phyloP scores from a whole-genome alignment of 2,113 vertebrate genomes.

The Junco hyemalis region DNA sequence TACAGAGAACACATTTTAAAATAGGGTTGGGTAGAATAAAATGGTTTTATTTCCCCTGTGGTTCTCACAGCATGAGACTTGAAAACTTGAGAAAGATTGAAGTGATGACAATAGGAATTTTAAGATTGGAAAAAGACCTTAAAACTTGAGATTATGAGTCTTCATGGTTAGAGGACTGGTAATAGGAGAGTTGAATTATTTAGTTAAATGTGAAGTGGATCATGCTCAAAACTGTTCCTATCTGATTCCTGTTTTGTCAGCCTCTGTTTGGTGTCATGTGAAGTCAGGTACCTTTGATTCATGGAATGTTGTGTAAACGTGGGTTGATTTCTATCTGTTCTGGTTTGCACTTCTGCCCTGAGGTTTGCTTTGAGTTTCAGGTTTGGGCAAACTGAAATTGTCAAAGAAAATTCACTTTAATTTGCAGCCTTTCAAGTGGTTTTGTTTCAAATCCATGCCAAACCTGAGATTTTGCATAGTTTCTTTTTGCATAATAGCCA shows the following conservation, averaged over 20 bases:
- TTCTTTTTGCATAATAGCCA: background rate
- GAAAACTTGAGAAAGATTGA: background rate
- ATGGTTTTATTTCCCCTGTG: background rate
- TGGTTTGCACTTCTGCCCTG: conserved; percentile 17
- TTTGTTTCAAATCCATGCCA: background rate
- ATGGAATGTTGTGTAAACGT: background rate
- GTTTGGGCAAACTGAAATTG: conserved; percentile 23
- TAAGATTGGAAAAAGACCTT: background rate
- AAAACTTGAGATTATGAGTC: background rate
- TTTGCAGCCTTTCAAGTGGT: conserved; percentile 30
- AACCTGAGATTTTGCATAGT: conserved; percentile 45
- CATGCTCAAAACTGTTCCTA: background rate
- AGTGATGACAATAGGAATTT: background rate
- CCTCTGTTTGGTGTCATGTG: background rate
- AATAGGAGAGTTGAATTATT: background rate
- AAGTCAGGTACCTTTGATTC: background rate
- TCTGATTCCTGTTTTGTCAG: background rate
- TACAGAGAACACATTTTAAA: background rate
- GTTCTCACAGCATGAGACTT: background rate
- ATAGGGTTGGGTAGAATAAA: background rate
- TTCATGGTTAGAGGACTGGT: background rate
- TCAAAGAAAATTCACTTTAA: conserved; percentile 16
- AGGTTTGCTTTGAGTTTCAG: conserved; percentile 47
- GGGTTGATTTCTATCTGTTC: conserved; percentile 38
- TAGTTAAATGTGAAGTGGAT: background rate